phyloP scores from a whole-genome alignment of 2,797 vertebrate species.

The Champsocephalus esox region DNA sequence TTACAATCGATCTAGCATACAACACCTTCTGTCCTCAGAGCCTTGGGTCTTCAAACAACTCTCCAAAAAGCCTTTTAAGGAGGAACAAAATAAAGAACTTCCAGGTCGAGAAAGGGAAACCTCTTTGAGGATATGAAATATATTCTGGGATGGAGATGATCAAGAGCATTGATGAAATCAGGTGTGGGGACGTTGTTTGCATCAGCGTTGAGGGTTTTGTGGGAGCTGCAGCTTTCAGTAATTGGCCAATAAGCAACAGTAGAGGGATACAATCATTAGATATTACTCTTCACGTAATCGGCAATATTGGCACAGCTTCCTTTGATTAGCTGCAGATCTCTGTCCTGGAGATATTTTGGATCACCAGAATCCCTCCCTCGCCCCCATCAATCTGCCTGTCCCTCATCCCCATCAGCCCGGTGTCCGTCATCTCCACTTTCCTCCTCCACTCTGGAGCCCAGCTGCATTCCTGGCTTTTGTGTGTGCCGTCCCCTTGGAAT shows the following conservation, averaged over 20 bases:
- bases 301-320: neutral
- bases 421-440: constrained; percentile 47
- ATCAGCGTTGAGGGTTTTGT: neutral
- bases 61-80: neutral
- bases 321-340: constrained; percentile 21
- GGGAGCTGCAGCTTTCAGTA: neutral
- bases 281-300: neutral
- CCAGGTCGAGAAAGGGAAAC: neutral
- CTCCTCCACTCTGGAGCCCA: constrained; percentile 40
- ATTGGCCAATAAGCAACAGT: neutral
- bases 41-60: neutral
- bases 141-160: too few relatives aligned
- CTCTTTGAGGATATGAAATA: neutral
- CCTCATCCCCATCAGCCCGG: constrained; percentile 15
- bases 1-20: neutral
- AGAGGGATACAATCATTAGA: neutral
- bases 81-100: neutral
- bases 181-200: neutral
- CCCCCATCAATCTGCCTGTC: constrained; percentile 28
- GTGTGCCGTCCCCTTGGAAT: constrained; percentile 68
- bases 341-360: neutral
- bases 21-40: neutral
- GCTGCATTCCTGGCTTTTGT: constrained; percentile 79
- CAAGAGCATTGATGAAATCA: too few relatives aligned
- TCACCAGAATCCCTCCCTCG: constrained; percentile 22